phyloP scores from a whole-genome alignment of 1,140 invertebrate genomes.

The Drosophila willistoni region DNA sequence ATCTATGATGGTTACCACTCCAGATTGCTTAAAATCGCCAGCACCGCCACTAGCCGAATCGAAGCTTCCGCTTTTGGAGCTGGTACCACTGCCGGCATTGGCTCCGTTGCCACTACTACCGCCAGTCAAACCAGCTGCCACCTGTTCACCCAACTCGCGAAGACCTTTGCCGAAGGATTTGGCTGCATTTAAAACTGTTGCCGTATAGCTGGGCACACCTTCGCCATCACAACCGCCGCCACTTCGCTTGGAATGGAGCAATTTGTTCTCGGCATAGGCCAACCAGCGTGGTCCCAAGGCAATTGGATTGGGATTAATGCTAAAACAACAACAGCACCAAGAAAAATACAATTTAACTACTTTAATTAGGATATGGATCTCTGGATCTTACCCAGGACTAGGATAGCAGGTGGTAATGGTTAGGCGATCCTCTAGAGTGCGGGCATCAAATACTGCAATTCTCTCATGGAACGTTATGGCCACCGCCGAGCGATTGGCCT shows the following conservation, averaged over 20 bases:
- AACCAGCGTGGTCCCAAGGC: conserved; percentile 93
- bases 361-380: background rate
- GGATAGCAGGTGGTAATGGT: conserved; percentile 95
- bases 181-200: conserved; percentile 96
- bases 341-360: background rate
- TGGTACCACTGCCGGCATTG: conserved; percentile 82
- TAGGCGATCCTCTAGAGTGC: conserved; percentile 92
- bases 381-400: conserved; percentile 85
- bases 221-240: conserved; percentile 92
- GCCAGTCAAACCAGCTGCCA: conserved; percentile 93
- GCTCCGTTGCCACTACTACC: conserved; percentile 78
- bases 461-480: conserved; percentile 95
- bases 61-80: conserved; percentile 88
- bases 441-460: conserved; percentile 95
- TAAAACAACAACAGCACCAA: conserved; percentile 70
- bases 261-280: conserved; percentile 92
- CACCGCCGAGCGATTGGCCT: conserved; percentile 92
- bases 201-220: conserved; percentile 95
- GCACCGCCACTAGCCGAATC: conserved; percentile 88
- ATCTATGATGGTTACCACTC: conserved; percentile 95
- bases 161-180: conserved; percentile 94
- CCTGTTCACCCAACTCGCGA: conserved; percentile 95
- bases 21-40: conserved; percentile 88
- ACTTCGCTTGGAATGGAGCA: conserved; percentile 92
- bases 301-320: conserved; percentile 93